Conservation (phyloP, 2,888 invertebrate genomes). For the Muscina levida region DNA sequence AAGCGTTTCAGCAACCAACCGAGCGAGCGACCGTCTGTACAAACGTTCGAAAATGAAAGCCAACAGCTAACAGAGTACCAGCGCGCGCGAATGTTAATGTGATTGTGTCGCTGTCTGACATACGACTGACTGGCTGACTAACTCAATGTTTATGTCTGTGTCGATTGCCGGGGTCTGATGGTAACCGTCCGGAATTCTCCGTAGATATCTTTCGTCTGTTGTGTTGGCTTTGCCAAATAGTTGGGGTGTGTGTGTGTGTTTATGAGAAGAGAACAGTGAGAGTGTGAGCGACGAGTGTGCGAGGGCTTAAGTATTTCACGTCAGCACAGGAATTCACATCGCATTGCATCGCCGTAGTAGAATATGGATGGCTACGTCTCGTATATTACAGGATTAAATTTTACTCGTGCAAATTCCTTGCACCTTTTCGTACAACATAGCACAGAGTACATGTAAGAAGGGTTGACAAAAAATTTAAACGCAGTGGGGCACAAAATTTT, state of each 20-base stretch:
- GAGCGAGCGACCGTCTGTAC: neutral
- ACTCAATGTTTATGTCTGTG: neutral
- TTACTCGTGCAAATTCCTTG: conserved; percentile 24
- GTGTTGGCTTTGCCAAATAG: conserved; percentile 28
- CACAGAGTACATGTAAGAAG: too few relatives aligned
- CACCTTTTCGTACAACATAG: conserved; percentile 36
- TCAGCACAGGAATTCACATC: conserved; percentile 19
- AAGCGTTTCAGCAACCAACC: conserved; percentile 16
- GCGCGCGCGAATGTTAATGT: neutral
- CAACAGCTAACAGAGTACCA: neutral
- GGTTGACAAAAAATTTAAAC: too few relatives aligned
- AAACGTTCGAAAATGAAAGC: neutral
- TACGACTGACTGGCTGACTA: conserved; percentile 15
- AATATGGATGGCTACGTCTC: too few relatives aligned
- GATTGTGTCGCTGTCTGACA: neutral
- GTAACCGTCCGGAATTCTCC: neutral
- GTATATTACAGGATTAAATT: conserved; percentile 60
- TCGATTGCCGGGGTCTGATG: conserved; percentile 12
- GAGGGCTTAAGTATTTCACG: neutral
- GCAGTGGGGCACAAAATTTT: too few relatives aligned
- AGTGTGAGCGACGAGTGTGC: neutral
- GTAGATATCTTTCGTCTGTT: conserved; percentile 3
- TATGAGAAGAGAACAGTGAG: neutral
- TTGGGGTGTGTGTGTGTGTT: neutral
- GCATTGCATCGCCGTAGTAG: conserved; percentile 20